phyloP scores from a whole-genome alignment of 1,140 invertebrate genomes.

The Drosophila teissieri region DNA sequence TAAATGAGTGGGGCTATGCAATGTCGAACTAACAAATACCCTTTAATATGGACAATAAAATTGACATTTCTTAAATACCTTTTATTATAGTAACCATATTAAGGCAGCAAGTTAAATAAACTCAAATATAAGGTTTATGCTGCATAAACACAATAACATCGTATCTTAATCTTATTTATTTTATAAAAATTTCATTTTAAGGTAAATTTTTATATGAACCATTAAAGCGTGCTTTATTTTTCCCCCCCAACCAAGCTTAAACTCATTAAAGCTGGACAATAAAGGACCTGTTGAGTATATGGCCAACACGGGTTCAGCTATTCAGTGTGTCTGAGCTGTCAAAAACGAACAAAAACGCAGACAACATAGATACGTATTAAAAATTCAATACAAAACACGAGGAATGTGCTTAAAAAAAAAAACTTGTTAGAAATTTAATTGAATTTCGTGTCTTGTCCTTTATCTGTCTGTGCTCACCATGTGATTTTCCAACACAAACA shows the following conservation, averaged over 20 bases:
- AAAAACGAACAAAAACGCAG: background rate
- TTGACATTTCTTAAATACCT: too few relatives aligned
- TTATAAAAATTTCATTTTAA: too few relatives aligned
- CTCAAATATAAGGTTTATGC: too few relatives aligned
- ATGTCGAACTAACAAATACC: background rate
- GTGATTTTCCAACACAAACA: slow-evolving; percentile 32
- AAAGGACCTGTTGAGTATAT: slow-evolving; percentile 10
- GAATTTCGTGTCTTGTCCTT: slow-evolving; percentile 36
- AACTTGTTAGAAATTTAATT: slow-evolving; percentile 55
- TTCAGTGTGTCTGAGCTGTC: slow-evolving; percentile 5
- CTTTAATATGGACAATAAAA: background rate
- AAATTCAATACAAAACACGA: slow-evolving; percentile 27
- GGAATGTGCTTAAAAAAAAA: slow-evolving; percentile 37
- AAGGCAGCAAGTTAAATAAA: too few relatives aligned
- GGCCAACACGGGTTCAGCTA: background rate
- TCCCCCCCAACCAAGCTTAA: slow-evolving; percentile 6
- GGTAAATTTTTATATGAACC: too few relatives aligned
- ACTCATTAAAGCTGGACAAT: slow-evolving; percentile 53
- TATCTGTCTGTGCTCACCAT: slow-evolving; percentile 31
- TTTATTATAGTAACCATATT: background rate
- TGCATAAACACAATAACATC: too few relatives aligned
- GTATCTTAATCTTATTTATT: too few relatives aligned
- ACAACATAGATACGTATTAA: slow-evolving; percentile 29
- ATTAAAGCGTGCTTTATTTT: background rate
- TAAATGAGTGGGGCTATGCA: background rate